A percentile compares a stretch with the other conserved stretches of the same genome.
Evolutionary conservation across 2,113 vertebrate genomes (phyloP).

Genomic region (Macaca mulatta): DNA sequence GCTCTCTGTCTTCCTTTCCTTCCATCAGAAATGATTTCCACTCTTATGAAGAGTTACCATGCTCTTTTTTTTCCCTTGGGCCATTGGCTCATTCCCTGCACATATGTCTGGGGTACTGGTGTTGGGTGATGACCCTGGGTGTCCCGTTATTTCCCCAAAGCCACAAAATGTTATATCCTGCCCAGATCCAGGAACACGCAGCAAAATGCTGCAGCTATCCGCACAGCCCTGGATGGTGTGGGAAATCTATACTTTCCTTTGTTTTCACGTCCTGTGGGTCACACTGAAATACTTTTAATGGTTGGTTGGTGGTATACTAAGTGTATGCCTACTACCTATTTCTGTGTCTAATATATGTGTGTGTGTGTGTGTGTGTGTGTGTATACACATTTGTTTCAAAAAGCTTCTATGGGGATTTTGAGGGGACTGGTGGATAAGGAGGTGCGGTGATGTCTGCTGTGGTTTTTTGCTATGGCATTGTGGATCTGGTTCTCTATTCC

Average conservation of each 20-base stretch:
- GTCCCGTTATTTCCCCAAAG: not conserved
- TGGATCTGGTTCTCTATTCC: not conserved
- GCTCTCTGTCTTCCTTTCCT: not conserved
- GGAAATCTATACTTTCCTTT: not conserved
- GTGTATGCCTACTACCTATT: not conserved
- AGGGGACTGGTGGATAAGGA: not conserved
- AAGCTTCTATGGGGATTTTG: not conserved
- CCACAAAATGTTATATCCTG: not conserved
- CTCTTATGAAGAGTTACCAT: not conserved
- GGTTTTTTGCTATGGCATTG: not conserved
- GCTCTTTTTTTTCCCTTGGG: not conserved
- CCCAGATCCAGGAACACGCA: not conserved
- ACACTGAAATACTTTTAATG: not conserved
- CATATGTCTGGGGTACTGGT: not conserved
- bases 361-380: too few relatives aligned
- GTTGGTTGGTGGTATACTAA: not conserved
- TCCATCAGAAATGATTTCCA: not conserved
- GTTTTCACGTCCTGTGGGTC: not conserved
- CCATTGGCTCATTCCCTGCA: not conserved
- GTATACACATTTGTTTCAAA: not conserved
- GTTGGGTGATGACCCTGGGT: not conserved
- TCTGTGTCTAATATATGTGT: not conserved
- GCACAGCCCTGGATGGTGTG: not conserved
- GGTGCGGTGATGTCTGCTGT: not conserved
- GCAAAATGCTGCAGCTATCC: not conserved